These are phyloP conservation scores for Nettapus auritus DNA, from an alignment of 2,113 vertebrate species.

Conservation along the genomic window DNA sequence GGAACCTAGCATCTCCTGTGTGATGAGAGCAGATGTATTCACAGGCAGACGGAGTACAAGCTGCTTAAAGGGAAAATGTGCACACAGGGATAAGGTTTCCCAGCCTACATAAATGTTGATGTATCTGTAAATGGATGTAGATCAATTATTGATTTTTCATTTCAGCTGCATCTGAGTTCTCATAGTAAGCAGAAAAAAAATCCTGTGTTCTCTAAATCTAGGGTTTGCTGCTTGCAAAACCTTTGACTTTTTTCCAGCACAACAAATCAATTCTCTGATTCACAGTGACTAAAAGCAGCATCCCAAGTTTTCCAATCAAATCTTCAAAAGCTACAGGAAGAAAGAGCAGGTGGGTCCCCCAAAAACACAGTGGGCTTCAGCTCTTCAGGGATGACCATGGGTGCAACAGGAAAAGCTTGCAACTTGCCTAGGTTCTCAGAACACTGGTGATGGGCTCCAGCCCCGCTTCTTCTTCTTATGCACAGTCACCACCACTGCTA, in stretches of 20 bases:
- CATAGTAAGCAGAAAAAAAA: background rate
- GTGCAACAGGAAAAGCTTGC: background rate
- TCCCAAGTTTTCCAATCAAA: background rate
- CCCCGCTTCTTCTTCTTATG: background rate
- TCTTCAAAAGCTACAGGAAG: background rate
- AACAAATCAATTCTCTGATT: background rate
- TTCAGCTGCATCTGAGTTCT: background rate
- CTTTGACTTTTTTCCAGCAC: background rate
- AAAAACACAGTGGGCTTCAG: background rate
- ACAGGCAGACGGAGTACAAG: background rate
- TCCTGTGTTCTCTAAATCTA: slow-evolving; percentile 3
- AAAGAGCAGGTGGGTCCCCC: background rate
- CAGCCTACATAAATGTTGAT: background rate
- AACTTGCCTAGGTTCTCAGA: background rate
- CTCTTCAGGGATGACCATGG: background rate
- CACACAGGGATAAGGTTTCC: background rate
- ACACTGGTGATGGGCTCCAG: background rate
- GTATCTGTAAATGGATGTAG: slow-evolving; percentile 1
- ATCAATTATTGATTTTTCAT: slow-evolving; percentile 41
- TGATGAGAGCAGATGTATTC: background rate
- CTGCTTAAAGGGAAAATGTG: slow-evolving; percentile 18
- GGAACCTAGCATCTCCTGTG: background rate
- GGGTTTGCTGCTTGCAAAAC: slow-evolving; percentile 1
- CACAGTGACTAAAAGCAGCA: background rate
- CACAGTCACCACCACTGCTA: background rate